A percentile compares a stretch with the other conserved stretches of the same genome.
Conservation (phyloP, 2,888 invertebrate species). For the Eledone cirrhosa region DNA sequence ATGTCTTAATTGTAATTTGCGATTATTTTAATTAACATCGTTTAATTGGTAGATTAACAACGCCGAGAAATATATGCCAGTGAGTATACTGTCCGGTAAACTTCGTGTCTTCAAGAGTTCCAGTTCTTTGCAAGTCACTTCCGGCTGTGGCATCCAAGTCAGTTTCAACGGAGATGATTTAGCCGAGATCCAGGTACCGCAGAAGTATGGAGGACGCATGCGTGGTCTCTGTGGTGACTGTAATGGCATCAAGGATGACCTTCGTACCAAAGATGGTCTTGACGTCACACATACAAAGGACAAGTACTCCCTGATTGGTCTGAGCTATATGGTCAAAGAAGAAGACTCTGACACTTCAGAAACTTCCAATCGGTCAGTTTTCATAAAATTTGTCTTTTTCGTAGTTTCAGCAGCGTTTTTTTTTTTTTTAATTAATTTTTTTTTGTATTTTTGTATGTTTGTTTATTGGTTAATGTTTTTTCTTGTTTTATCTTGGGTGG, state of each 20-base stretch:
- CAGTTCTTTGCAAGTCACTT: slow-evolving; percentile 34
- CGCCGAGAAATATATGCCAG: slow-evolving; percentile 32
- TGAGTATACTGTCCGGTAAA: slow-evolving; percentile 27
- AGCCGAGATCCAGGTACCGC: slow-evolving; percentile 38
- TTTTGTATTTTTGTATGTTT: too few species aligned
- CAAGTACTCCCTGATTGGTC: slow-evolving; percentile 37
- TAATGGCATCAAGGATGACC: slow-evolving; percentile 42
- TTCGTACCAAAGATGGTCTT: slow-evolving; percentile 35
- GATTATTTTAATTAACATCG: neutral
- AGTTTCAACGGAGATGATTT: slow-evolving; percentile 42
- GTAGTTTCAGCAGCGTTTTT: too few species aligned
- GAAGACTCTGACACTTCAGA: too few species aligned
- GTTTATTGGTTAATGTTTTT: too few species aligned
- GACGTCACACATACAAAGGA: slow-evolving; percentile 35
- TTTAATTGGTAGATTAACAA: slow-evolving; percentile 35
- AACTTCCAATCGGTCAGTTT: too few species aligned
- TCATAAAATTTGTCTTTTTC: too few species aligned
- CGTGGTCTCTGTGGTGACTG: slow-evolving; percentile 49
- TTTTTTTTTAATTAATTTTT: too few species aligned
- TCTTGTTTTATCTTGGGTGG: too few species aligned
- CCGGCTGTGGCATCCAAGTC: slow-evolving; percentile 39
- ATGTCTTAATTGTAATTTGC: neutral
- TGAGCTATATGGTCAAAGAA: slow-evolving; percentile 33
- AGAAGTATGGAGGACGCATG: slow-evolving; percentile 34
- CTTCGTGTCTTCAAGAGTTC: slow-evolving; percentile 35